A percentile compares a stretch with the other conserved stretches of the same genome.
These are phyloP conservation scores for Alethe castanea DNA, from an alignment of 2,113 vertebrate genomes.

Conservation along the genomic window DNA sequence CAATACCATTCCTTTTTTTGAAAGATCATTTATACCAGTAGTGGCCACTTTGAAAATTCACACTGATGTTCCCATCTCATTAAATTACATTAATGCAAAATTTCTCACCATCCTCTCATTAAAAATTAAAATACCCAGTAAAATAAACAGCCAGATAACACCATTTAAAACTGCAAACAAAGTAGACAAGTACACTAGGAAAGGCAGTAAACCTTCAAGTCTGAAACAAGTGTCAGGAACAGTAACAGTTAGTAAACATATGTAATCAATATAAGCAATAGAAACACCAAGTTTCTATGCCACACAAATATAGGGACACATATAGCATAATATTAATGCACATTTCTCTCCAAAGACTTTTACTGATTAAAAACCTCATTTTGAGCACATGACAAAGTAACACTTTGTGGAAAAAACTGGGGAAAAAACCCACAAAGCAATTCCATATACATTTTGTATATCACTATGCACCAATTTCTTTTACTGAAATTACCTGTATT, in stretches of 20 bases:
- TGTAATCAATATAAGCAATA: background rate
- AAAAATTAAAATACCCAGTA: background rate
- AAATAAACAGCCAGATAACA: background rate
- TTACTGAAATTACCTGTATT: background rate
- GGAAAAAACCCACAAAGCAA: background rate
- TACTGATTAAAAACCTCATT: background rate
- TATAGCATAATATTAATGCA: background rate
- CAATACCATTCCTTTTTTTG: background rate
- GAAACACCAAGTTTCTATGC: background rate
- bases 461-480: background rate
- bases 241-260: background rate
- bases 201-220: background rate
- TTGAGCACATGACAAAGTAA: background rate
- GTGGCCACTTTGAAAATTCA: background rate
- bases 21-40: background rate
- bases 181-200: background rate
- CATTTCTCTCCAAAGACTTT: conserved; percentile 1
- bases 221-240: background rate
- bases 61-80: background rate
- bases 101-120: background rate
- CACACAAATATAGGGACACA: background rate
- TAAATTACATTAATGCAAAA: background rate
- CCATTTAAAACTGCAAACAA: background rate
- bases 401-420: background rate
- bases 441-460: background rate